Conservation (phyloP, 2,888 invertebrate species). For the Tenthredo notha region DNA sequence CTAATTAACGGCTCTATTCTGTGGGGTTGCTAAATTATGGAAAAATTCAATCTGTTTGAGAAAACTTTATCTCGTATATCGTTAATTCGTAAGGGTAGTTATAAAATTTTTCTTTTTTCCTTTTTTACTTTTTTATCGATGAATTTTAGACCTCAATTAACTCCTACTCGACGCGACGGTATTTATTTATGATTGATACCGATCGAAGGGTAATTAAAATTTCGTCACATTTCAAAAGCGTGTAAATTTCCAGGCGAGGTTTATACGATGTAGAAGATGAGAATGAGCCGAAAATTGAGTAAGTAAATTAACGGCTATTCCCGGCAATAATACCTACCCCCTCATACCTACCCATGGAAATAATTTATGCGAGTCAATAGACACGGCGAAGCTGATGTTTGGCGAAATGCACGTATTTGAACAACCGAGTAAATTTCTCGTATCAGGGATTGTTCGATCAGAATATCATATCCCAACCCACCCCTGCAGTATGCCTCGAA, state of each 20-base stretch:
- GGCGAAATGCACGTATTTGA: background rate
- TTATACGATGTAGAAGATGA: background rate
- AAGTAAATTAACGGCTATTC: slow-evolving; percentile 20
- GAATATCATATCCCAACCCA: background rate
- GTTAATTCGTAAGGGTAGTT: background rate
- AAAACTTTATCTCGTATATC: background rate
- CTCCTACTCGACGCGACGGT: background rate
- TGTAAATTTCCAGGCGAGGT: background rate
- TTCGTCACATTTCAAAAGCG: background rate
- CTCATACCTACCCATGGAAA: background rate
- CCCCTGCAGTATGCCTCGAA: no score
- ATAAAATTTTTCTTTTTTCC: background rate
- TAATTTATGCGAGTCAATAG: slow-evolving; percentile 27
- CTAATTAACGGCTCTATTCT: background rate
- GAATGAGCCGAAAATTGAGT: background rate
- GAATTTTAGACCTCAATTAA: background rate
- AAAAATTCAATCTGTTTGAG: background rate
- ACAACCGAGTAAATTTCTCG: background rate
- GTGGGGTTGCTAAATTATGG: background rate
- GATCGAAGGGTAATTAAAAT: slow-evolving; percentile 27
- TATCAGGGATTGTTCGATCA: background rate
- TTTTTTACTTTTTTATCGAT: background rate
- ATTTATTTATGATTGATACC: background rate
- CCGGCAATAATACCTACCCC: background rate
- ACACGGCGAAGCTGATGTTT: slow-evolving; percentile 25